Conservation (phyloP, 2,797 vertebrate genomes). For the Takifugu ocellatus region DNA sequence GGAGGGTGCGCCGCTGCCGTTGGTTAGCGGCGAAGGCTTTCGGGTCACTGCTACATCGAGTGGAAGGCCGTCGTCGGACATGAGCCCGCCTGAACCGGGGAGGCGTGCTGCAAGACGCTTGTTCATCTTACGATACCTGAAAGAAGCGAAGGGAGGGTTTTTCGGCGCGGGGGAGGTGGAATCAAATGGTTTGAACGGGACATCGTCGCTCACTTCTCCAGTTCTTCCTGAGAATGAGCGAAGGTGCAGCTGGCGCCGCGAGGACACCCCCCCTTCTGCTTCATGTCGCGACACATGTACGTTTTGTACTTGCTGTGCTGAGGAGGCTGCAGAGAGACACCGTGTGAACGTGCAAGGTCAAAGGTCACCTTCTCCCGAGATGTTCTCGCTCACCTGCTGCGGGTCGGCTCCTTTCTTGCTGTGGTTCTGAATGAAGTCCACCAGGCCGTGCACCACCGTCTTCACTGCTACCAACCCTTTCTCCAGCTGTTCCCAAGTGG, state of each 20-base stretch:
- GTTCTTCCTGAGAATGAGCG: slow-evolving; percentile 97
- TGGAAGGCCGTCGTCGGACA: slow-evolving; percentile 84
- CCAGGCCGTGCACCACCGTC: slow-evolving; percentile 96
- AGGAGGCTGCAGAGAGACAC: slow-evolving; percentile 78
- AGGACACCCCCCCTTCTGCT: slow-evolving; percentile 97
- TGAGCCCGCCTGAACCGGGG: slow-evolving; percentile 80
- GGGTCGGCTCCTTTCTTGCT: slow-evolving; percentile 98
- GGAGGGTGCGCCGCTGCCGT: slow-evolving; percentile 82
- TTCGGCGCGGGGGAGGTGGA: too few species aligned
- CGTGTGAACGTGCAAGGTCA: not conserved
- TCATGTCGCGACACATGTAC: slow-evolving; percentile 99
- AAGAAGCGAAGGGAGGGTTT: not conserved
- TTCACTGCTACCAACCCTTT: slow-evolving; percentile 95
- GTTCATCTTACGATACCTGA: slow-evolving; percentile 98
- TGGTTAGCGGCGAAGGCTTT: slow-evolving; percentile 87
- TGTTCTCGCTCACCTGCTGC: slow-evolving; percentile 82
- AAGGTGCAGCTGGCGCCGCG: slow-evolving; percentile 98
- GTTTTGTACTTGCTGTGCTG: slow-evolving; percentile 99
- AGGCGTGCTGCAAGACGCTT: slow-evolving; percentile 90
- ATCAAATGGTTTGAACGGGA: too few species aligned
- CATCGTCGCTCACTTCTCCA: slow-evolving; percentile 88
- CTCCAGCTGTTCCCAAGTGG: slow-evolving; percentile 97
- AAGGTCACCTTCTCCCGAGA: not conserved
- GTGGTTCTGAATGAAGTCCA: slow-evolving; percentile 99
- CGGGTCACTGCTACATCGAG: slow-evolving; percentile 80